Evolutionary conservation across 2,113 vertebrate species (phyloP).

Genomic region (Planiliza haematocheilus): DNA sequence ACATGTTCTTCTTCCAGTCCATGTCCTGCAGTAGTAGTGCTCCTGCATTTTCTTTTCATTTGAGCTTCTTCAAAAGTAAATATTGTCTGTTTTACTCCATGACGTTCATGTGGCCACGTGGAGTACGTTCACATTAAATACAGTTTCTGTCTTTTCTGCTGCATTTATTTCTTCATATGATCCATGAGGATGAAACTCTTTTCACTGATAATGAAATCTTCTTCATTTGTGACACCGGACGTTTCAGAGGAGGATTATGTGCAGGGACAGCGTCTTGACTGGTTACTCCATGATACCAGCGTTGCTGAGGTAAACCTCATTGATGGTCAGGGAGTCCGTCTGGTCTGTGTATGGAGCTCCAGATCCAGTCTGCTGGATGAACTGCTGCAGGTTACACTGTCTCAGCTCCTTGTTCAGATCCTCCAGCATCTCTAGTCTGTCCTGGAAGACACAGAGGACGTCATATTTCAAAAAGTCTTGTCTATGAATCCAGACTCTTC

Average conservation of each 20-base stretch:
- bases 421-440: slow-evolving; percentile 84
- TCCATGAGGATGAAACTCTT: neutral
- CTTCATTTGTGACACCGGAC: neutral
- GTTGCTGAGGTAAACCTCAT: slow-evolving; percentile 19
- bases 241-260: neutral
- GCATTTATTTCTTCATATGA: neutral
- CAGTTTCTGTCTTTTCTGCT: neutral
- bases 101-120: no score
- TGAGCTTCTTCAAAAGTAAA: neutral
- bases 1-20: neutral
- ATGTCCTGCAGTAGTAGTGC: neutral
- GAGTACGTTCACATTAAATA: no score
- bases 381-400: slow-evolving; percentile 94
- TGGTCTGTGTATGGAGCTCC: slow-evolving; percentile 65
- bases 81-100: no score
- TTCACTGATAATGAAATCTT: no score
- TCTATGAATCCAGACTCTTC: no score
- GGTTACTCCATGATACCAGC: slow-evolving; percentile 55
- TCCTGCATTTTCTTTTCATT: neutral
- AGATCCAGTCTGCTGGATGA: slow-evolving; percentile 89
- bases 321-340: neutral
- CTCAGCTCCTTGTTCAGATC: slow-evolving; percentile 94
- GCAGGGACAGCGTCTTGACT: neutral
- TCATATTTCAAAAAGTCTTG: neutral
- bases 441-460: slow-evolving; percentile 75